Base-by-base conservation (phyloP, 1,140 invertebrate species). In the Copidosoma floridanum region DNA sequence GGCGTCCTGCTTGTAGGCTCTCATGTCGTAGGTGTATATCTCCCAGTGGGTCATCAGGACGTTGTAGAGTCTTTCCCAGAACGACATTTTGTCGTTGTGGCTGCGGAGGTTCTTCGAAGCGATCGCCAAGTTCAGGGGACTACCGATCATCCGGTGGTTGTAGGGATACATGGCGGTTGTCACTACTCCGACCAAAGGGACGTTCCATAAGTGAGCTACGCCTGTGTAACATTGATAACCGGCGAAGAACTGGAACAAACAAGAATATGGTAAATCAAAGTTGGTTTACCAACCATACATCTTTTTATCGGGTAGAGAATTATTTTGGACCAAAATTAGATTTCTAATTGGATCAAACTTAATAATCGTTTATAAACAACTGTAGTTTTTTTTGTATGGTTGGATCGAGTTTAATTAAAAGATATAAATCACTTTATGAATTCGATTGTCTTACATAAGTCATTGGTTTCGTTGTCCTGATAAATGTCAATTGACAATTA, bases 161-260 rank as follows among this genome's bases (percentile, higher is more conserved):
- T 84, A 86, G 1, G 83, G 83, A 44, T 84, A 75, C 18, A 83
- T 77, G 24, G 82, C 81, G 38, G 82, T 84, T n/a, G 84, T 82
- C 48, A 83, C 79, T 1, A 87, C 67, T 2, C 82, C 84, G 16
- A 86, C 80, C 4, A 84, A 79, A 2, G 85, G 85, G 20, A 85
- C 77, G 38, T 82, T 77, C 40, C 84, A 82, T 61, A 81, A 79
- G 53, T 79, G 78, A 5, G 83, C 80, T 26, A 86, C 74, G 0
- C 84, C 85, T 46, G 81, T 67, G 51, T 81, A 82, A 65, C 81
- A 55, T 29, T 55, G 52, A 44, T 24, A 43, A 24, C 52, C 52
- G 5, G 4, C 20, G 0, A 26, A 0, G 14, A 14, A 46, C 54
- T 40, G n/a, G n/a, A n/a, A n/a, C n/a, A n/a, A n/a, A n/a, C n/a